These are phyloP conservation scores for Clamator glandarius DNA, from an alignment of 2,797 vertebrate species.

Conservation along the genomic window DNA sequence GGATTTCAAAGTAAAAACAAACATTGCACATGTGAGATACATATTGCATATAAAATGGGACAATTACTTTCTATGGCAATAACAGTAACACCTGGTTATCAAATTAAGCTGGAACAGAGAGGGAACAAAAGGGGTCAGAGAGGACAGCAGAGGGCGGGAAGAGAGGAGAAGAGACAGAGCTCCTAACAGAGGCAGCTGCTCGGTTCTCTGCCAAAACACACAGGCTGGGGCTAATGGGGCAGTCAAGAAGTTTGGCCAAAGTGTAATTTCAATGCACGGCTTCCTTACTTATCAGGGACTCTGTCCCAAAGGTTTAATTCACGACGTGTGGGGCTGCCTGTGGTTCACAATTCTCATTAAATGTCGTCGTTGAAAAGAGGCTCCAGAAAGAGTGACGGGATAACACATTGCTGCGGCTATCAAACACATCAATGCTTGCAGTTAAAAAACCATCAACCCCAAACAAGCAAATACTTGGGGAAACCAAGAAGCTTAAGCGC, in stretches of 20 bases:
- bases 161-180: background rate
- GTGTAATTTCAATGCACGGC: background rate
- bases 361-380: background rate
- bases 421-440: background rate
- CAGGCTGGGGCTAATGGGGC: background rate
- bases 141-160: background rate
- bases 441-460: background rate
- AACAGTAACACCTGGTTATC: background rate
- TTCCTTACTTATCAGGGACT: slow-evolving; percentile 30
- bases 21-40: slow-evolving; percentile 61
- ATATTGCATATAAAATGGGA: slow-evolving; percentile 29
- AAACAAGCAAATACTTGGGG: background rate
- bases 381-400: background rate
- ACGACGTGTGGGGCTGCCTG: background rate
- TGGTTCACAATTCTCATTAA: background rate
- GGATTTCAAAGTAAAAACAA: slow-evolving; percentile 80
- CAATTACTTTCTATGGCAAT: slow-evolving; percentile 17
- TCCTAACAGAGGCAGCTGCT: slow-evolving; percentile 17
- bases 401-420: background rate
- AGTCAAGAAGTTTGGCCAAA: slow-evolving; percentile 1
- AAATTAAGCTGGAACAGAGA: background rate
- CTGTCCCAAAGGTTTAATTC: background rate
- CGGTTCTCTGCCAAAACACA: background rate
- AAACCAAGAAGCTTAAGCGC: background rate
- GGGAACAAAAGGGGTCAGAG: background rate